These are phyloP conservation scores for Xestoiulus laeticollis DNA, from an alignment of 2,888 invertebrate species.

Conservation along the genomic window DNA sequence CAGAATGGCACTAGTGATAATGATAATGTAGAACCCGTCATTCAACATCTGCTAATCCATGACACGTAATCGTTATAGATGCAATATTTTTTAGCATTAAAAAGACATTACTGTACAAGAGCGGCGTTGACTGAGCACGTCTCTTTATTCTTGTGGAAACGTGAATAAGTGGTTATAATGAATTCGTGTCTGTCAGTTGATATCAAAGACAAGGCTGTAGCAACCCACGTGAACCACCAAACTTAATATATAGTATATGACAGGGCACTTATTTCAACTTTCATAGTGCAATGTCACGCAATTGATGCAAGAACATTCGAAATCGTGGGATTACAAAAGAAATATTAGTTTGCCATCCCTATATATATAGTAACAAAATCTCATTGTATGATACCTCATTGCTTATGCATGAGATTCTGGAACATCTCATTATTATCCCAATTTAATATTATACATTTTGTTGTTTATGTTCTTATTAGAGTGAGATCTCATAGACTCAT, in stretches of 20 bases:
- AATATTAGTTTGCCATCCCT: no score
- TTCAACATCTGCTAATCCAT: slow-evolving; percentile 3
- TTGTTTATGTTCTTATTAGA: no score
- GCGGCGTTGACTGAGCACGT: not conserved
- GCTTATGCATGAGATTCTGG: no score
- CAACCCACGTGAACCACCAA: not conserved
- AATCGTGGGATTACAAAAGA: not conserved
- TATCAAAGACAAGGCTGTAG: not conserved
- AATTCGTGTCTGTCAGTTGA: not conserved
- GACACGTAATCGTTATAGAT: slow-evolving; percentile 15
- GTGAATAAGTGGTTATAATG: not conserved
- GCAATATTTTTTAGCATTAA: not conserved
- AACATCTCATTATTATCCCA: no score
- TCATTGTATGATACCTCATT: no score
- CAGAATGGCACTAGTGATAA: not conserved
- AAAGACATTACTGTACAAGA: not conserved
- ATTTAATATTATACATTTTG: no score
- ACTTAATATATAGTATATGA: not conserved
- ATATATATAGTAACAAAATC: no score
- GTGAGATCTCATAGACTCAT: no score
- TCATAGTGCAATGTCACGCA: not conserved
- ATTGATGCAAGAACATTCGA: not conserved
- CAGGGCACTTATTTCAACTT: not conserved
- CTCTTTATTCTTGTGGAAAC: not conserved
- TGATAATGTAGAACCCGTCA: slow-evolving; percentile 1